Evolutionary conservation across 2,113 vertebrate genomes (phyloP).

Genomic region (Pterocles gutturalis): DNA sequence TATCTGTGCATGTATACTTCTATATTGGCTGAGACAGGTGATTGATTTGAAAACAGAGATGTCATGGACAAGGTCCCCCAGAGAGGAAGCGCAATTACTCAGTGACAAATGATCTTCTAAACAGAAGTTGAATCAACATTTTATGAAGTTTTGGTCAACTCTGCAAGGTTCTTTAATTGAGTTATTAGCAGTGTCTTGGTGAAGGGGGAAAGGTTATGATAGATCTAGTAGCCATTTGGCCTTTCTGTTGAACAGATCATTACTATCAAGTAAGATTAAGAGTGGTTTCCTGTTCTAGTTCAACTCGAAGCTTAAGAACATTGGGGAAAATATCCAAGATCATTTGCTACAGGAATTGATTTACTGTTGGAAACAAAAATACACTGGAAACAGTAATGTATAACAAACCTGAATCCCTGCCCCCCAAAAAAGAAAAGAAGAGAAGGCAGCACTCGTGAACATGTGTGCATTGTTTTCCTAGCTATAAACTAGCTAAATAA

Average conservation of each 20-base stretch:
- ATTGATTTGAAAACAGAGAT: not conserved
- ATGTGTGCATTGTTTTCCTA: not conserved
- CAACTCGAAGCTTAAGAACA: not conserved
- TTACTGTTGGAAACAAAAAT: not conserved
- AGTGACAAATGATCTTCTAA: not conserved
- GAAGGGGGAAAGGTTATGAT: not conserved
- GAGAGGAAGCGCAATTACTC: not conserved
- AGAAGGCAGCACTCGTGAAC: not conserved
- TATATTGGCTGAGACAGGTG: not conserved
- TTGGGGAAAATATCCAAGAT: not conserved
- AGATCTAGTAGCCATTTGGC: not conserved
- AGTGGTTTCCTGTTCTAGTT: not conserved
- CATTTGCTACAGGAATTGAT: not conserved
- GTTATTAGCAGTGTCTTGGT: not conserved
- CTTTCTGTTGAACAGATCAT: not conserved
- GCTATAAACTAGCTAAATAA: not conserved
- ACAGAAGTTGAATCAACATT: not conserved
- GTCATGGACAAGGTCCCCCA: not conserved
- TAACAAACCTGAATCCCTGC: not conserved
- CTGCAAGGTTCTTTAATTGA: not conserved
- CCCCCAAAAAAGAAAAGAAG: not conserved
- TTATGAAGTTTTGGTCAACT: not conserved
- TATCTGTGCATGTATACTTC: not conserved
- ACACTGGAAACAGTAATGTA: not conserved
- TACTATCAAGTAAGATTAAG: constrained; percentile 8